These are phyloP conservation scores for Eumeta japonica DNA, from an alignment of 1,140 invertebrate genomes.

Conservation along the genomic window DNA sequence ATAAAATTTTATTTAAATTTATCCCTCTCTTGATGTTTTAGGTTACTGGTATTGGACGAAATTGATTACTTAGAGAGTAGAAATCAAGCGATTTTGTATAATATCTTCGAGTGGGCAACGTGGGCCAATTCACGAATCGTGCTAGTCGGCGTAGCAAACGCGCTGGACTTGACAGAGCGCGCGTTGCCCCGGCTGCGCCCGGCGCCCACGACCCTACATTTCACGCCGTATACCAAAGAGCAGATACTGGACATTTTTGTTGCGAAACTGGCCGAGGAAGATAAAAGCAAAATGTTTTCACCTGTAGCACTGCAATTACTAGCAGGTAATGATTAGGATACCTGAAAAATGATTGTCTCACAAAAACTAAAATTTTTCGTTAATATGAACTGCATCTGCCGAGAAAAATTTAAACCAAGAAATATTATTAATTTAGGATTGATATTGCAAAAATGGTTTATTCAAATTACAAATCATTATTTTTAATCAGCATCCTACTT, in stretches of 20 bases:
- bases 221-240: constrained; percentile 87
- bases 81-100: constrained; percentile 86
- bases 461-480: too few species aligned
- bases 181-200: constrained; percentile 82
- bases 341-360: too few species aligned
- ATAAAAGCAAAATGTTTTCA: constrained; percentile 72
- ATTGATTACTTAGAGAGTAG: constrained; percentile 88
- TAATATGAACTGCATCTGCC: too few species aligned
- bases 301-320: constrained; percentile 82
- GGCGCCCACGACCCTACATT: constrained; percentile 78
- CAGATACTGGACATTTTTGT: constrained; percentile 88
- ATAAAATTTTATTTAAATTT: too few species aligned
- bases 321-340: too few species aligned
- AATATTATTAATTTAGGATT: too few species aligned
- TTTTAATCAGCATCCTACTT: too few species aligned
- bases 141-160: constrained; percentile 92
- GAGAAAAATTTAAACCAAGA: too few species aligned
- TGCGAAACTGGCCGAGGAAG: constrained; percentile 69
- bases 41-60: constrained; percentile 91
- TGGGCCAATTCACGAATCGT: constrained; percentile 69
- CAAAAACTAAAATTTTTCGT: too few species aligned
- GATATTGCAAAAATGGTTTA: too few species aligned
- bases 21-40: too few species aligned
- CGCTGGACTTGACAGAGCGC: constrained; percentile 93
- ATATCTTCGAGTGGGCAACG: constrained; percentile 91